phyloP scores from a whole-genome alignment of 2,888 invertebrate species.

The Andricus quercusramuli region DNA sequence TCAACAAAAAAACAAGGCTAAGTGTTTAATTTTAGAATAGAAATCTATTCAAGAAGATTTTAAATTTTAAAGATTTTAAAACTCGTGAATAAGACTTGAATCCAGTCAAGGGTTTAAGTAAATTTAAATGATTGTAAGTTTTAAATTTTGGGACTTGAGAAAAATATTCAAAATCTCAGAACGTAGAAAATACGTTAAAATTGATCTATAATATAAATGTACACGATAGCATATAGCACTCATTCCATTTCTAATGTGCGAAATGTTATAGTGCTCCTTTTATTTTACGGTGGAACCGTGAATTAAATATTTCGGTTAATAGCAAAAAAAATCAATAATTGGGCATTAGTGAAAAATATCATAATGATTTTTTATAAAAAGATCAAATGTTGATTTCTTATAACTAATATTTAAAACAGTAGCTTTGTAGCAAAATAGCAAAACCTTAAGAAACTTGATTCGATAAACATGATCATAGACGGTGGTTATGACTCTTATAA shows the following conservation, averaged over 20 bases:
- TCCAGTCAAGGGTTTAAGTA: neutral
- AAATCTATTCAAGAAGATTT: slow-evolving; percentile 3
- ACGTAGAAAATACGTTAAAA: neutral
- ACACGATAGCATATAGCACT: slow-evolving; percentile 12
- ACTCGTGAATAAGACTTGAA: neutral
- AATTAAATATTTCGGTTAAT: slow-evolving; percentile 7
- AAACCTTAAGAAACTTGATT: neutral
- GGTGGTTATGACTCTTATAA: slow-evolving; percentile 43
- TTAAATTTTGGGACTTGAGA: neutral
- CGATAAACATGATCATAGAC: slow-evolving; percentile 20
- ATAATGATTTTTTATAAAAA: slow-evolving; percentile 16
- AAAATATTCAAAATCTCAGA: neutral
- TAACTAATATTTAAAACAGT: neutral
- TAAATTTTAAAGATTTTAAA: neutral
- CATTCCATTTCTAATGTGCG: slow-evolving; percentile 35
- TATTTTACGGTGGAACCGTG: neutral
- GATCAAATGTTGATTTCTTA: slow-evolving; percentile 10
- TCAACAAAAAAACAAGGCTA: neutral
- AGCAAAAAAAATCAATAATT: neutral
- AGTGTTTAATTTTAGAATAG: slow-evolving; percentile 26
- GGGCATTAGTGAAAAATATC: slow-evolving; percentile 11
- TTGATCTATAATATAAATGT: slow-evolving; percentile 11
- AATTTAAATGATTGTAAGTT: neutral
- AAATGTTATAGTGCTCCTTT: slow-evolving; percentile 16
- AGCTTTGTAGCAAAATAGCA: slow-evolving; percentile 17